phyloP scores from a whole-genome alignment of 2,888 invertebrate species.

The Lomographa bimaculata region DNA sequence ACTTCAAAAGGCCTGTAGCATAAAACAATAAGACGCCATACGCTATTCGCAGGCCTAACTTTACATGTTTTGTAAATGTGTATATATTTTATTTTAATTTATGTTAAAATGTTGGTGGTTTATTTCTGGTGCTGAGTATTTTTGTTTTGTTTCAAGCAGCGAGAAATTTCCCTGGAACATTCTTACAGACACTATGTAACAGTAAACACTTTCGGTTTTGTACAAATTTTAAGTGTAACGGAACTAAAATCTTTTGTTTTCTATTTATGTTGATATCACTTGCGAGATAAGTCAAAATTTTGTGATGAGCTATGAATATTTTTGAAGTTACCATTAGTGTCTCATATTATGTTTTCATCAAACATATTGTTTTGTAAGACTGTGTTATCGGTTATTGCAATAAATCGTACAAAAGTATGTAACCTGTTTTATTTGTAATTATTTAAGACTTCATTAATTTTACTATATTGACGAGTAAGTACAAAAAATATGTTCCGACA shows the following conservation, averaged over 20 bases:
- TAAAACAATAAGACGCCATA: slow-evolving; percentile 18
- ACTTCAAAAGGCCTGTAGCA: slow-evolving; percentile 11
- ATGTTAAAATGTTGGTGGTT: slow-evolving; percentile 61
- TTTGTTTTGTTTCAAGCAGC: slow-evolving; percentile 49
- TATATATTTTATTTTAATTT: slow-evolving; percentile 69
- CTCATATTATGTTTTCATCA: slow-evolving; percentile 68
- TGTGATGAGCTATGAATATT: slow-evolving; percentile 56
- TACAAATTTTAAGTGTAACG: slow-evolving; percentile 5
- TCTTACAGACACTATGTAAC: slow-evolving; percentile 33
- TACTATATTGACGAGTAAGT: too few species aligned
- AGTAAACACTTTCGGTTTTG: slow-evolving; percentile 16
- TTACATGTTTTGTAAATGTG: slow-evolving; percentile 65
- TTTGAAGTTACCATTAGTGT: slow-evolving; percentile 76
- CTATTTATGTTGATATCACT: slow-evolving; percentile 39
- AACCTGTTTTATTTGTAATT: slow-evolving; percentile 18
- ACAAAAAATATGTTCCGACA: too few species aligned
- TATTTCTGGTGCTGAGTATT: slow-evolving; percentile 66
- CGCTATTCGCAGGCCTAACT: slow-evolving; percentile 25
- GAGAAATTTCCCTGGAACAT: slow-evolving; percentile 23
- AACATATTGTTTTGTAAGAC: slow-evolving; percentile 74
- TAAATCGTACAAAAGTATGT: slow-evolving; percentile 73
- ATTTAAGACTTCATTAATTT: too few species aligned
- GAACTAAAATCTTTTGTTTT: slow-evolving; percentile 15
- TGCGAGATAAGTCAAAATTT: slow-evolving; percentile 64
- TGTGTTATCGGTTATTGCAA: slow-evolving; percentile 79